These are phyloP conservation scores for Synergus itoensis DNA, from an alignment of 2,888 invertebrate species.

Conservation along the genomic window DNA sequence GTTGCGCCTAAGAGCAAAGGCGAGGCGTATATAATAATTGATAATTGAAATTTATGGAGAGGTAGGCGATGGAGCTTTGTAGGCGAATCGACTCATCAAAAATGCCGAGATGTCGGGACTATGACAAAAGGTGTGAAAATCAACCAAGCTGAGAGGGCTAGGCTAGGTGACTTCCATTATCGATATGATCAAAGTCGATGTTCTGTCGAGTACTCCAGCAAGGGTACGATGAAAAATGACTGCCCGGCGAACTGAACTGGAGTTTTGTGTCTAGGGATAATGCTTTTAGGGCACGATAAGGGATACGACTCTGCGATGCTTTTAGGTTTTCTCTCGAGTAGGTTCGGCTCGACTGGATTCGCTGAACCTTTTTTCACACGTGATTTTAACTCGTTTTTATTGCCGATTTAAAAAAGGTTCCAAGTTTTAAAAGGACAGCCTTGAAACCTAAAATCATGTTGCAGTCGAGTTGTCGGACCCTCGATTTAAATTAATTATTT, in stretches of 20 bases:
- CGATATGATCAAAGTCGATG: conserved; percentile 22
- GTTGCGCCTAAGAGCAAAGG: neutral
- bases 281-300: conserved; percentile 3
- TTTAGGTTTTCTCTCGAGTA: neutral
- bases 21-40: neutral
- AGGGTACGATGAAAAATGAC: conserved; percentile 13
- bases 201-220: conserved; percentile 4
- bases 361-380: neutral
- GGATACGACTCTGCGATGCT: neutral
- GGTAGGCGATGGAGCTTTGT: neutral
- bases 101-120: neutral
- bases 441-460: too few relatives aligned
- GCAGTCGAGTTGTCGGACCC: too few relatives aligned
- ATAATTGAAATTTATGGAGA: conserved; percentile 1
- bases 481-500: too few relatives aligned
- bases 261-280: conserved; percentile 20
- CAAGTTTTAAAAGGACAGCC: neutral
- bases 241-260: neutral
- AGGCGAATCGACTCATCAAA: neutral
- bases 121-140: neutral
- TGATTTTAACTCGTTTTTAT: neutral
- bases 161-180: conserved; percentile 20
- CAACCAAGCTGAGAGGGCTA: neutral
- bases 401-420: neutral
- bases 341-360: conserved; percentile 1